Evolutionary conservation across 2,797 vertebrate genomes (phyloP).

Genomic region (Dryobates pubescens): DNA sequence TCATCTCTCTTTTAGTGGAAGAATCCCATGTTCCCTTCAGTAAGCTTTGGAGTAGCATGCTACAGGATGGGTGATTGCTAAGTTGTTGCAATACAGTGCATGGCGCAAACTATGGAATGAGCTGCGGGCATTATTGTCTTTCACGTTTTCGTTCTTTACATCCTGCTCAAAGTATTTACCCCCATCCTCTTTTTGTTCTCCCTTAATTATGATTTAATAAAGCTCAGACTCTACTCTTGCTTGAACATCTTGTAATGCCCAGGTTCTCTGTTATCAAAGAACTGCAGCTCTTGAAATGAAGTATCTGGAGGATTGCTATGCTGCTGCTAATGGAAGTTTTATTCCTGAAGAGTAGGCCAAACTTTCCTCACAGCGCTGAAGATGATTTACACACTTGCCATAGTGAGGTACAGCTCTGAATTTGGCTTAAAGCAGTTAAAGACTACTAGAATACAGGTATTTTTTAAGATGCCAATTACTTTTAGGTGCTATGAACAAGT

Average conservation of each 20-base stretch:
- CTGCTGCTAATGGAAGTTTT: neutral
- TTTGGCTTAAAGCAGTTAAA: neutral
- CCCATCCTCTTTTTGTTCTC: neutral
- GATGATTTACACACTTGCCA: fast-evolving
- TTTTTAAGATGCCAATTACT: neutral
- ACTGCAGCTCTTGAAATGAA: neutral
- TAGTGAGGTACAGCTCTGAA: neutral
- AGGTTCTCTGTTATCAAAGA: neutral
- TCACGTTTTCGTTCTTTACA: neutral
- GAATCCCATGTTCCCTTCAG: neutral
- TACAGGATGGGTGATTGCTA: fast-evolving
- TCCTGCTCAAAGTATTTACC: neutral
- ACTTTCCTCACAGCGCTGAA: neutral
- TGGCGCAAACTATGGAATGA: neutral
- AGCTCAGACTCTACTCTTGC: neutral
- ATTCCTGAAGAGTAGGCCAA: fast-evolving
- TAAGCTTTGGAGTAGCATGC: neutral
- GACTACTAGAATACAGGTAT: neutral
- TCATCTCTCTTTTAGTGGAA: neutral
- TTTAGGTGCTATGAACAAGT: neutral
- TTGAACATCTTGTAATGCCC: neutral
- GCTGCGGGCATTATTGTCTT: fast-evolving
- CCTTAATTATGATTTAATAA: neutral
- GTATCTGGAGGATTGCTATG: fast-evolving
- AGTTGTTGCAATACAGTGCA: neutral